Evolutionary conservation across 1,140 invertebrate genomes (phyloP).

Genomic region (Doryteuthis pealeii): DNA sequence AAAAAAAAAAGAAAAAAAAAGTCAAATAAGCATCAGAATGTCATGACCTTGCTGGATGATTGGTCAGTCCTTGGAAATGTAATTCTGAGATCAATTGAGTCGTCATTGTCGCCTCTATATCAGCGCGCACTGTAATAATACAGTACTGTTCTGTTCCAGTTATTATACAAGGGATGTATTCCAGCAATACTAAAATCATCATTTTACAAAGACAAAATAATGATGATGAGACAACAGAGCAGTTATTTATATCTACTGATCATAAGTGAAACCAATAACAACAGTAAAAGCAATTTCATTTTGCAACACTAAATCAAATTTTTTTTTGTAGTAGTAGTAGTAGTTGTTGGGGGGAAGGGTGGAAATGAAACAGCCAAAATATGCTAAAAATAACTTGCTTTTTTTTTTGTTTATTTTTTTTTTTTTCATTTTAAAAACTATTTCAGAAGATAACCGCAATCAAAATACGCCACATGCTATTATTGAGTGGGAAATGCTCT

Average conservation of each 20-base stretch:
- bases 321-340: no score
- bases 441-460: no score
- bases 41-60: slow-evolving; percentile 4
- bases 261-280: slow-evolving; percentile 1
- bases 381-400: no score
- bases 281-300: slow-evolving; percentile 2
- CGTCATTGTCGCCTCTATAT: background rate
- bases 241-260: background rate
- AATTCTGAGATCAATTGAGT: slow-evolving; percentile 6
- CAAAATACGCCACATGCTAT: no score
- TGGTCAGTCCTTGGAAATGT: background rate
- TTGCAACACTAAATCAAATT: background rate
- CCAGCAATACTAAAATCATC: slow-evolving; percentile 8
- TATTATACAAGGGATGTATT: slow-evolving; percentile 1
- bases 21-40: background rate
- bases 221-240: slow-evolving; percentile 5
- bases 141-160: slow-evolving; percentile 8
- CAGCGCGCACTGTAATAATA: slow-evolving; percentile 1
- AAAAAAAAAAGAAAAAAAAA: background rate
- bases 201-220: slow-evolving; percentile 10
- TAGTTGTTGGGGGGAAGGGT: no score
- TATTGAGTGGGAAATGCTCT: no score
- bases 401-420: no score
- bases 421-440: no score
- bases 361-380: no score